Base-by-base conservation (phyloP, 2,888 invertebrate genomes). In the Calameuta filiformis region DNA sequence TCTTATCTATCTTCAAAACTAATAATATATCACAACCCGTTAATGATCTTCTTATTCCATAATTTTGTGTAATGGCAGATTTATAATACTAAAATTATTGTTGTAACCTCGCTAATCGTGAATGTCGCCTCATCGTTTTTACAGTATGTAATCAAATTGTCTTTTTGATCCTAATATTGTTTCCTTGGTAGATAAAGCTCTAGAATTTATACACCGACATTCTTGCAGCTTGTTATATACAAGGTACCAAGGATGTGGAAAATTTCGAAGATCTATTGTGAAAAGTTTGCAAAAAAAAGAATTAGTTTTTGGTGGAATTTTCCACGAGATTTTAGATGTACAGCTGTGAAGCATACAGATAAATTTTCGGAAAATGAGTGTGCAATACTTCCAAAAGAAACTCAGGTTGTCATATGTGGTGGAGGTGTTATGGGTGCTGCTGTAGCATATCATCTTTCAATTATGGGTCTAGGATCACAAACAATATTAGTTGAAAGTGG, bases 401-500 rank as follows among this genome's bases (percentile, higher is more conserved):
- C 95, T 0, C 94, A 94, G 87, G 97, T 97, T 73, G 96, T 97
- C 73, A 95, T 98, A 88, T 98, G 98, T 91, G 98, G 98, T 4
- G 98, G 98, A 30, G 98, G 98, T 35, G 95, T 98, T 73, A 96
- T 97, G 94, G 98, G 98, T 6, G 96, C 97, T 12, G 96, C 98
- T 3, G 97, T 98, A 12, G 98, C 98, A 15, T 98, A 98, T 91
- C 97, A 98, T 90, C 92, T 98, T 73, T 96, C 97, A 0, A 92
- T 95, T 86, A 92, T 95, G 83, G 98, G 98, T 76, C 96, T 96
- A 95, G 97, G 96, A 12, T 92, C 93, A 35, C 94, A 97, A 83
- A 97, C 97, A 1, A 92, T 98, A 31, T 92, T 98, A 0, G 92
- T 98, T 71, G 98, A 98, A 90, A 96, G 97, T 92, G 97, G 96